Evolutionary conservation across 2,113 vertebrate species (phyloP).

Genomic region (Panurus biarmicus): DNA sequence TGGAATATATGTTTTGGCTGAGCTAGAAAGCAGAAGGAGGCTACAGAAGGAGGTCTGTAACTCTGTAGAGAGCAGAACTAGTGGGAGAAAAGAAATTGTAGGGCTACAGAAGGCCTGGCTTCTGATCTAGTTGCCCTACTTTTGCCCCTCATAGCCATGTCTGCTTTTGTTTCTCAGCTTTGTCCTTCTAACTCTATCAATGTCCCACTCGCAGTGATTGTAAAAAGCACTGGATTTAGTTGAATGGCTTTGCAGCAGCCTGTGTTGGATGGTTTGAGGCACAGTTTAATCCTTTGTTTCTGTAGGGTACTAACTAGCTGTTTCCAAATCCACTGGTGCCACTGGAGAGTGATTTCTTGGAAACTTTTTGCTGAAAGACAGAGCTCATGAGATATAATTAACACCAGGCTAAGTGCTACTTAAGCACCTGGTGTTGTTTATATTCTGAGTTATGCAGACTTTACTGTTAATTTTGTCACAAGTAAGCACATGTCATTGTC

Average conservation of each 20-base stretch:
- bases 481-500: background rate
- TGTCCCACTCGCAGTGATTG: background rate
- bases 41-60: background rate
- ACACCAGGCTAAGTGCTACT: conserved; percentile 16
- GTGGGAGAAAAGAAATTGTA: background rate
- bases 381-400: background rate
- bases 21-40: background rate
- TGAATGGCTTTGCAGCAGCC: background rate
- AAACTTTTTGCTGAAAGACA: background rate
- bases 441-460: background rate
- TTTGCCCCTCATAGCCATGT: background rate
- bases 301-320: conserved; percentile 4
- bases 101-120: background rate
- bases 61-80: background rate
- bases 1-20: background rate
- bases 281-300: conserved; percentile 23
- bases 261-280: background rate
- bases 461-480: background rate
- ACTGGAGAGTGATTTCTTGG: background rate
- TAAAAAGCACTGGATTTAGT: background rate
- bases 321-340: conserved; percentile 1
- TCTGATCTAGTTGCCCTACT: background rate
- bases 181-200: background rate
- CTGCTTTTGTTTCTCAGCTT: background rate
- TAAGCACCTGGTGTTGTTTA: conserved; percentile 10